Base-by-base conservation (phyloP, 1,140 invertebrate genomes). In the Polypedilum pembai region DNA sequence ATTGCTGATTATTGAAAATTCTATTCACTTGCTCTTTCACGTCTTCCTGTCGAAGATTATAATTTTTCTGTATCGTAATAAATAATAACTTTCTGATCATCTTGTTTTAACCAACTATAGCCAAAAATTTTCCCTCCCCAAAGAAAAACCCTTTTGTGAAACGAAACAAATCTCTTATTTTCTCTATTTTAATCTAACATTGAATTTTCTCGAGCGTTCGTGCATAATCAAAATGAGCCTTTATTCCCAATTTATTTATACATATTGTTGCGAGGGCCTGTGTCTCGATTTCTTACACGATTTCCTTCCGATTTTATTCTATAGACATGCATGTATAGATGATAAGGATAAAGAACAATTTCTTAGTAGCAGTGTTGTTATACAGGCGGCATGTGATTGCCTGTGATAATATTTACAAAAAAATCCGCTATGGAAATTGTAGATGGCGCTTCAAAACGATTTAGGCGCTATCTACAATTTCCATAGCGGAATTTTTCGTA, bases 211-310 rank as follows among this genome's bases (percentile, higher is more conserved):
- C 2, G 18, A 21, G 65, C 65, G 8, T 41, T 40, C 76, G 80
- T 86, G 90, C 76, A 90, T 81, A 76, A 90, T 81, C 74, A 83
- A 78, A 83, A 33, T 33, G 24, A 88, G 91, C 77, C 85, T 88
- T 81, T 84, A 56, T 56, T 56, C 45, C 15, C 12, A n/a, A 56
- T 56, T 56, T n/a, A 15, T 56, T 8, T 45, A 15, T 56, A 56
- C 10, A n/a, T 56, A 12, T 69, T 69, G 8, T 69, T 56, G 7
- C 45, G 45, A 56, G 45, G 3, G 10, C 45, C 10, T 56, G 45
- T 56, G 10, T 12, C n/a, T 12, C 45, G 45, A 1, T 12, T 8
- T 56, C 45, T 15, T 56, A 17, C 10, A 56, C n/a, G 45, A 15
- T 12, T 56, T 56, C 10, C 45, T 56, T 56, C 45, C 45, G 45